These are phyloP conservation scores for Acinonyx jubatus DNA, from an alignment of 2,113 vertebrate species.

Conservation along the genomic window DNA sequence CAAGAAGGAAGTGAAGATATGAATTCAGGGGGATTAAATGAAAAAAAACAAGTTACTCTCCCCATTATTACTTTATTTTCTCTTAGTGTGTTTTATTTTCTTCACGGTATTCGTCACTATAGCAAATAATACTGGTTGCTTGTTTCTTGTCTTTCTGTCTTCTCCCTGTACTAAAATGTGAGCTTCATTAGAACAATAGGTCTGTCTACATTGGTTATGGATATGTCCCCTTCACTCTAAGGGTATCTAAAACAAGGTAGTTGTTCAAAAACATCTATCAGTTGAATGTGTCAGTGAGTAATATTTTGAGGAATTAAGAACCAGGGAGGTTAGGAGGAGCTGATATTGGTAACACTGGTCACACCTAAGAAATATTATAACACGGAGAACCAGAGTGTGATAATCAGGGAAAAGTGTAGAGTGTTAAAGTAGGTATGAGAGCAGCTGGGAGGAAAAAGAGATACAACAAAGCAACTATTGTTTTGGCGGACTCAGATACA, in stretches of 20 bases:
- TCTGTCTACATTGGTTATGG: neutral
- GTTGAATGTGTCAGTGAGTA: neutral
- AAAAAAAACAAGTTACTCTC: neutral
- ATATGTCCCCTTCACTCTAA: neutral
- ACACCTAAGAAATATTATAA: neutral
- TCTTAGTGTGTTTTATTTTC: neutral
- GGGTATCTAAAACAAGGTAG: neutral
- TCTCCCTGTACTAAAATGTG: neutral
- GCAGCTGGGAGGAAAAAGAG: neutral
- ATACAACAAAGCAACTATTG: neutral
- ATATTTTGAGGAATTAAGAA: neutral
- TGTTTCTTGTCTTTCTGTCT: neutral
- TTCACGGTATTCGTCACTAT: neutral
- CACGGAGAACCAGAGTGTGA: neutral
- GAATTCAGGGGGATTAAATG: neutral
- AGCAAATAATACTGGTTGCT: neutral
- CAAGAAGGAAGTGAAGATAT: neutral
- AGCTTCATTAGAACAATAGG: neutral
- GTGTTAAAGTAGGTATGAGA: accelerated
- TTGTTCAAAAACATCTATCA: neutral
- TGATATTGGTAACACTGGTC: neutral
- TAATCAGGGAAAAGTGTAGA: neutral
- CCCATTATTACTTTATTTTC: neutral
- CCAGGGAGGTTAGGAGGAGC: neutral
- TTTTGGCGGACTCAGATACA: neutral